Evolutionary conservation across 2,113 vertebrate species (phyloP), one percentile per base, ranked within the genome.

Genomic region (Enhydra lutris): DNA sequence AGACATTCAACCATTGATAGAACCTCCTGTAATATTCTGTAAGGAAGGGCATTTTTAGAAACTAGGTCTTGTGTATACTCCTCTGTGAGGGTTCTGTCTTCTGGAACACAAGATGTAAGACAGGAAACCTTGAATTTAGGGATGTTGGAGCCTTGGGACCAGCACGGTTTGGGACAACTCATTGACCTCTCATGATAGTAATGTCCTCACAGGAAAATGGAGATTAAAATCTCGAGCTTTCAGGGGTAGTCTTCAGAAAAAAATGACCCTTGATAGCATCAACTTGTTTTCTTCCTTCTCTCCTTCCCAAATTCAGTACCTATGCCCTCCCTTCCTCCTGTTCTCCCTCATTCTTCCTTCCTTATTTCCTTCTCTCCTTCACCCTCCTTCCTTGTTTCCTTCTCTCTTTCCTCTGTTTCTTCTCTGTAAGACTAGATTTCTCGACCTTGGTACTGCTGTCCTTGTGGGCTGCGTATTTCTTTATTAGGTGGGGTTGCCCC

Each of bases 1-100:
- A 47, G 42, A 8, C 36, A 7, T 10, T 3, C 1, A 17, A 1
- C n/a, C 7, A 0, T 14, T 9, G 6, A 14, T 10, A 63, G 20
- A 26, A 24, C n/a, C 65, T 79, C 47, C 36, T 45, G 6, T 29
- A 42, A 21, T 55, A 4, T 8, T 31, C 34, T 21, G 20, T n/a
- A 14, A 21, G 18, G 26, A 63, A 45, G 7, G 9, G 4, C 52
- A 4, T 6, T 36, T 57, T 29, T n/a, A 21, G 57, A 11, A 34
- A 45, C 29, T 34, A 3, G 21, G 11, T n/a, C 6, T 7, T 55
- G 3, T 18, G 26, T 29, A 1, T 14, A 4, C 6, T 59, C 4
- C 0, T 39, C 14, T 7, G 6, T 7, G 42, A n/a, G 15, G 21
- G 18, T 23, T 42, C n/a, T 17, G 4, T 52, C 23, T 89, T 34